phyloP scores from a whole-genome alignment of 2,888 invertebrate species.

The Pammene aurita region DNA sequence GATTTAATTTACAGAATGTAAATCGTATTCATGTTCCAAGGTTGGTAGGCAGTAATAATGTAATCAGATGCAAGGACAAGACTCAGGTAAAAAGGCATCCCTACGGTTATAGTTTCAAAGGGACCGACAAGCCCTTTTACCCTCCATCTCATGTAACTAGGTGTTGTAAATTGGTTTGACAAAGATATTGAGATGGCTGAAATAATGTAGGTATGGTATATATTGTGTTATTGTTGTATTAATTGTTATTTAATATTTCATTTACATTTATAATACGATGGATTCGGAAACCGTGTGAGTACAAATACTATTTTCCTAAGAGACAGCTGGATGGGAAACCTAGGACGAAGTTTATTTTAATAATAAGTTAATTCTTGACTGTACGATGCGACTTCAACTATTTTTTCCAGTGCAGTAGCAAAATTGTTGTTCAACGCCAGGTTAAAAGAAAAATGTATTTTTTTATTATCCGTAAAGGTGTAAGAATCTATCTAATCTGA shows the following conservation, averaged over 20 bases:
- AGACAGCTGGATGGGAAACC: no score
- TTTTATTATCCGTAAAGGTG: no score
- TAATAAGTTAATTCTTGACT: no score
- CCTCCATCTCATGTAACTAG: not conserved
- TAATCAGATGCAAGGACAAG: slow-evolving; percentile 2
- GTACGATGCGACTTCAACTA: no score
- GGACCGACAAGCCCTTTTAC: slow-evolving; percentile 3
- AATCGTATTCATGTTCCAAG: not conserved
- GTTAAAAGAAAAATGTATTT: no score
- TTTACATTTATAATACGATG: no score
- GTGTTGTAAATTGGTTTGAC: slow-evolving; percentile 7
- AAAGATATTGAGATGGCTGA: not conserved
- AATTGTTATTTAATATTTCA: not conserved
- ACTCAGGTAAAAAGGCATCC: slow-evolving; percentile 14
- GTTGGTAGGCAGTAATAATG: not conserved
- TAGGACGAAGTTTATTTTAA: no score
- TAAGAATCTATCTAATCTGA: no score
- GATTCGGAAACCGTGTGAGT: no score
- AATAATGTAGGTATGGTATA: not conserved
- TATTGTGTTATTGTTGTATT: not conserved
- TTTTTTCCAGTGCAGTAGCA: no score
- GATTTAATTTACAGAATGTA: slow-evolving; percentile 1
- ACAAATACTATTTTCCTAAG: no score
- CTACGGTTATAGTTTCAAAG: slow-evolving; percentile 14
- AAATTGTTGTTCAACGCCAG: no score